phyloP scores from a whole-genome alignment of 2,113 vertebrate genomes.

The Sylvietta virens region DNA sequence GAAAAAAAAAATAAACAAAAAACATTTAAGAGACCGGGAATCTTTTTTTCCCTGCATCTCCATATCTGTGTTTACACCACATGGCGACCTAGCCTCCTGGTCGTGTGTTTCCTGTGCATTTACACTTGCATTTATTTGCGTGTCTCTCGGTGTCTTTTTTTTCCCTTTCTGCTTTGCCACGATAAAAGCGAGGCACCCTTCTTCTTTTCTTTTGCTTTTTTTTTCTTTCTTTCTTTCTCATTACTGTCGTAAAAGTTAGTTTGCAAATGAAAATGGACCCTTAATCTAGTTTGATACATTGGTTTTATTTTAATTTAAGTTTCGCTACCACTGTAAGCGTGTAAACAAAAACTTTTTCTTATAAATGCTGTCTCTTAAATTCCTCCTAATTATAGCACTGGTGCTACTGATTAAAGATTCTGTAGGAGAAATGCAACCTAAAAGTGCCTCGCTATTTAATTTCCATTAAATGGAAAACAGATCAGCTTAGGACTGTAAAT shows the following conservation, averaged over 20 bases:
- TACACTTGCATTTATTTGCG: not conserved
- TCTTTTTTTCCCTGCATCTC: not conserved
- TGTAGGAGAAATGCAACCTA: conserved; percentile 38
- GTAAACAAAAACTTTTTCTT: conserved; percentile 51
- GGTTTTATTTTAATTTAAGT: conserved; percentile 45
- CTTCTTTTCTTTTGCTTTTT: not conserved
- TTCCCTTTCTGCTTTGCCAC: not conserved
- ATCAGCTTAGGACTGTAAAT: conserved; percentile 54
- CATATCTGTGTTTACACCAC: not conserved
- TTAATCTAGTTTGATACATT: not conserved
- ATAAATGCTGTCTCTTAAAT: conserved; percentile 31
- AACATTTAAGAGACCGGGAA: not conserved
- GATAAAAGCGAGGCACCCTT: not conserved
- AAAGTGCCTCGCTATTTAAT: conserved; percentile 52
- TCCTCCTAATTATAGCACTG: conserved; percentile 41
- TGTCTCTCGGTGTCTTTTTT: not conserved
- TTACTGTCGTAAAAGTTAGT: not conserved
- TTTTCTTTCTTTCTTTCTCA: not conserved
- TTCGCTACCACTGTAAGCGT: not conserved
- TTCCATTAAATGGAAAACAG: conserved; percentile 62
- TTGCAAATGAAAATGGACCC: not conserved
- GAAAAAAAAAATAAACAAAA: not conserved
- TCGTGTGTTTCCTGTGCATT: not conserved
- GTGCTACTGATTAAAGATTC: conserved; percentile 30
- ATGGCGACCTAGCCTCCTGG: not conserved